Base-by-base conservation (phyloP, 2,888 invertebrate genomes). In the Liopterus haemorrhoidalis region DNA sequence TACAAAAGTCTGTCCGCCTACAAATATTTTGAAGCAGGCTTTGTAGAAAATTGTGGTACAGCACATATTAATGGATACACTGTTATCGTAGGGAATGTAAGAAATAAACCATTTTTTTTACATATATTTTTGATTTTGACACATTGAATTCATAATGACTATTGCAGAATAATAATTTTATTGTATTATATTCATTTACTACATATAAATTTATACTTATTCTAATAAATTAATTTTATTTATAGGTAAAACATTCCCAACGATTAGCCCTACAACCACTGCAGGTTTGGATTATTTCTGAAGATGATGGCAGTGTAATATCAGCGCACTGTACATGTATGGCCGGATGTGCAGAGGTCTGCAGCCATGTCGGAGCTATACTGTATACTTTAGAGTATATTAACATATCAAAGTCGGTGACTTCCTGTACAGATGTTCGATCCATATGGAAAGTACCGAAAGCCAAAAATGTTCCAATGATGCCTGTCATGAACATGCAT, bases 351-450 rank as follows among this genome's bases (percentile, higher is more conserved):
- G 33, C 38, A 25, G 41, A 45, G 21, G 41, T 38, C 3, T 45
- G 49, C 37, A 42, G 41, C 19, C 49, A 49, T 41, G 36, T 49
- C 4, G 49, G 31, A 19, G 49, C 36, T 2, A 20, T 45, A 2
- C 16, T 49, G 8, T 49, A 32, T 45, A 40, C 44, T 6, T 21
- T 20, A 19, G 35, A 35, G 15, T 35, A 20, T 21, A 24, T 24
- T n/a, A n/a, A 20, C 8, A 12, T 22, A 21, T 14, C 24, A 8
- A 21, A 35, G 24, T 21, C 21, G 24, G 19, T 4, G 11, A 40
- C 33, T 14, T 44, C 46, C 14, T 46, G 42, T 16, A 49, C 51
- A 5, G 51, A 47, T 45, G 42, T 51, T 9, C 27, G 22, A 14
- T 16, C 44, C 4, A 2, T 28, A 5, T 49, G 42, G 46, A 39